Evolutionary conservation across 2,888 invertebrate genomes (phyloP), one percentile per base, ranked within the genome.

Genomic region (Barypeithes pellucidus): DNA sequence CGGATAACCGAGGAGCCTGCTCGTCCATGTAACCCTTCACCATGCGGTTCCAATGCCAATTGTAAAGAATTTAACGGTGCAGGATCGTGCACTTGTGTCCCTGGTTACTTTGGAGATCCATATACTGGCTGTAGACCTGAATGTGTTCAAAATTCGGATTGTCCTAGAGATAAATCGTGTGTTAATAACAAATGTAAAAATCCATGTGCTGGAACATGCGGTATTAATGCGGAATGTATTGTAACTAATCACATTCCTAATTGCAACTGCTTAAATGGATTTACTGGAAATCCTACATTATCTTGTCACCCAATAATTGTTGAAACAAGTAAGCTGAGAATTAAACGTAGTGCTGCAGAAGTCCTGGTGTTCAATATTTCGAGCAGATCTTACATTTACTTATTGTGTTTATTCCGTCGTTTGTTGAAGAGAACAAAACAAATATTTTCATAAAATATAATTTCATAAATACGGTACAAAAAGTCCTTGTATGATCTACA

Each of bases 131-230:
- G 96, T 85, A 89, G 94, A 82, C 95, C 95, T 24, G 95, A 96
- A 88, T 96, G 96, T 84, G 91, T 95, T n/a, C 90, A 93, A 79
- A 95, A 95, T 84, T 91, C 93, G 8, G 95, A 96, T 81, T 96
- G 96, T 85, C 88, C 91, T 5, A 89, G 89, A 81, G 90, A 91
- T 78, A 92, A 90, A 86, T 92, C 95, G 24, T 96, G 96, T 82
- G 88, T 92, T 62, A 94, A 94, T 82, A 94, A 94, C 85, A 95
- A 94, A 88, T 96, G 96, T 84, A 89, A 89, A 81, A 92, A 95
- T 87, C 95, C 95, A 18, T 96, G 95, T 82, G 89, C 91, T 29
- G 94, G 94, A 78, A 92, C 93, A 36, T 95, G 95, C 83, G 95
- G 95, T 59, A 88, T 94, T 79, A 94, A 95, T 84, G 94, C 95